These are phyloP conservation scores for Pomacea canaliculata DNA, from an alignment of 2,888 invertebrate species.

Conservation along the genomic window DNA sequence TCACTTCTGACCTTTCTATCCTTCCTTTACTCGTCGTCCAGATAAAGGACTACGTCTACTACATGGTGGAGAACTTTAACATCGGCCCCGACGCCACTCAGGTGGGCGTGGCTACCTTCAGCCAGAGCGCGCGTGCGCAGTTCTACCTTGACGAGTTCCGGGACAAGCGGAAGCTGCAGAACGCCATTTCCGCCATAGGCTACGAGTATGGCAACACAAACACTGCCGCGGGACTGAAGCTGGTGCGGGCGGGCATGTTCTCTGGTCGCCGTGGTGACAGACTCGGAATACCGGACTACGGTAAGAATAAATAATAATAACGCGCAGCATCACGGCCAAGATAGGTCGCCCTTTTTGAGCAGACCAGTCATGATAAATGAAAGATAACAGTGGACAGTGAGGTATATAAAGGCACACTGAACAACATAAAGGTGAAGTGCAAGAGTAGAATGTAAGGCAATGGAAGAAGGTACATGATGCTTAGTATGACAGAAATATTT, in stretches of 20 bases:
- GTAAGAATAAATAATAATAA: constrained; percentile 38
- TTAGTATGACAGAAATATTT: no score
- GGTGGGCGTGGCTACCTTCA: constrained; percentile 60
- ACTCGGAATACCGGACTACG: constrained; percentile 47
- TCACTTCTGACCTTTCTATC: no score
- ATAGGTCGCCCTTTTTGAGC: no score
- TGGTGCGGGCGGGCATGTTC: constrained; percentile 50
- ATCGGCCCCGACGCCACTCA: constrained; percentile 50
- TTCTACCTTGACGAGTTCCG: constrained; percentile 55
- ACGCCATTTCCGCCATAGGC: constrained; percentile 58
- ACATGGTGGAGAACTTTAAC: constrained; percentile 49
- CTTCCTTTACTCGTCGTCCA: constrained; percentile 1
- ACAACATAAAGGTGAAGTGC: no score
- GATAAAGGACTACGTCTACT: constrained; percentile 51
- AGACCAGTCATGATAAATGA: no score
- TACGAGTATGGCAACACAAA: constrained; percentile 63
- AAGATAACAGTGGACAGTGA: no score
- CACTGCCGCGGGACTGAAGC: constrained; percentile 58
- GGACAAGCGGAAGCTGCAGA: constrained; percentile 49
- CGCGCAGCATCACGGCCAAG: no score
- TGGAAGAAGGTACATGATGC: no score
- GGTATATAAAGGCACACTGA: no score
- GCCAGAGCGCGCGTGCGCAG: constrained; percentile 43
- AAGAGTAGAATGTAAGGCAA: no score
- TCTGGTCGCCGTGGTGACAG: constrained; percentile 49